Evolutionary conservation across 1,140 invertebrate genomes (phyloP).

Genomic region (Heliconius hermathena): DNA sequence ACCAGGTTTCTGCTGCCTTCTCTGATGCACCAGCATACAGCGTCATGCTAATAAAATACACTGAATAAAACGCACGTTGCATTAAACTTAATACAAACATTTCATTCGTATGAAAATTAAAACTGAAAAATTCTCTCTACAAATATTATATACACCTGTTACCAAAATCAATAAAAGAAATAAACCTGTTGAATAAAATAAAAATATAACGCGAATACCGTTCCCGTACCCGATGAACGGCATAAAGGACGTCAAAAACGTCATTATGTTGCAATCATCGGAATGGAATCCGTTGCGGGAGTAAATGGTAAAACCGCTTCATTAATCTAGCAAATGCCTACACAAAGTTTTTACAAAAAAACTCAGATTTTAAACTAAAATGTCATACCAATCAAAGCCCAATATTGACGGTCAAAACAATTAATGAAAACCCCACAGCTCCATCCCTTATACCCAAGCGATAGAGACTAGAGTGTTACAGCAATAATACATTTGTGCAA

Average conservation of each 20-base stretch:
- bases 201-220: background rate
- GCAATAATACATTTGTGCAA: slow-evolving; percentile 48
- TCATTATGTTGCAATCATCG: slow-evolving; percentile 11
- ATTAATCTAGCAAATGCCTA: background rate
- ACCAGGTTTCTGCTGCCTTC: too few species aligned
- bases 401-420: slow-evolving; percentile 41
- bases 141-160: background rate
- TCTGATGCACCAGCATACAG: too few species aligned
- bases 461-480: slow-evolving; percentile 31
- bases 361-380: slow-evolving; percentile 37
- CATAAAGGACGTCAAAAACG: slow-evolving; percentile 7
- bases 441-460: slow-evolving; percentile 1
- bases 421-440: slow-evolving; percentile 34
- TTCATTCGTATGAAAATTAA: background rate
- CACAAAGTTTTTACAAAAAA: slow-evolving; percentile 8
- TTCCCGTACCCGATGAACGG: background rate
- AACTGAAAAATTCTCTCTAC: background rate
- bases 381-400: slow-evolving; percentile 41
- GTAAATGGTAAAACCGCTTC: slow-evolving; percentile 2
- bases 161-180: background rate
- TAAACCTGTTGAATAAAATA: background rate
- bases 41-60: too few species aligned
- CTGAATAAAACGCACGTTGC: too few species aligned
- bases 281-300: background rate
- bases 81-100: background rate